Percentiles rank a stretch among this genome's conserved stretches.
These are phyloP conservation scores for Phortica variegata DNA, from an alignment of 1,140 invertebrate species.

Conservation along the genomic window DNA sequence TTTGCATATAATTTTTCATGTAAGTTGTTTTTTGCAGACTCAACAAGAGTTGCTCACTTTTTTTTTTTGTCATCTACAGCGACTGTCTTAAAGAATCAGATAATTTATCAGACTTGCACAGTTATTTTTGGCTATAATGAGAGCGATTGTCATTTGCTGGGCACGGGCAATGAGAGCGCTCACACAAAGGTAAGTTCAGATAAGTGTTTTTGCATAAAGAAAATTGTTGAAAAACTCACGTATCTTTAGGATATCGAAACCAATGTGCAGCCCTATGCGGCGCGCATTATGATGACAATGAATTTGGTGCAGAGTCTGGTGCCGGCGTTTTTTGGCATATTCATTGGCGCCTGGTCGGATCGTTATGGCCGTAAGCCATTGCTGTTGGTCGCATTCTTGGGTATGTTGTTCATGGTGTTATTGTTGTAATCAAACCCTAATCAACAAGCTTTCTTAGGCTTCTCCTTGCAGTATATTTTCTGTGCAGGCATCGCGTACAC, in stretches of 20 bases:
- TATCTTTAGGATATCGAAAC: slow-evolving; percentile 58
- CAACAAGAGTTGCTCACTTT: too few species aligned
- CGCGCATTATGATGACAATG: slow-evolving; percentile 61
- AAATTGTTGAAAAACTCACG: background rate
- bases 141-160: slow-evolving; percentile 58
- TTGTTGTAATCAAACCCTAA: background rate
- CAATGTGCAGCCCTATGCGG: slow-evolving; percentile 63
- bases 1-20: slow-evolving; percentile 53
- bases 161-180: slow-evolving; percentile 57
- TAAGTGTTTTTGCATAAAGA: too few species aligned
- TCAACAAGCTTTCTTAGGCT: slow-evolving; percentile 32
- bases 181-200: slow-evolving; percentile 52
- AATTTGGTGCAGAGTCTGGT: slow-evolving; percentile 61
- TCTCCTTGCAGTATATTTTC: slow-evolving; percentile 35
- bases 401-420: slow-evolving; percentile 12
- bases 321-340: slow-evolving; percentile 65
- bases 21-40: slow-evolving; percentile 11
- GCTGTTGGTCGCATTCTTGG: slow-evolving; percentile 59
- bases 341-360: slow-evolving; percentile 73
- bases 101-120: slow-evolving; percentile 61
- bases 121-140: slow-evolving; percentile 55
- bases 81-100: slow-evolving; percentile 60
- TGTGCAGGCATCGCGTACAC: slow-evolving; percentile 51
- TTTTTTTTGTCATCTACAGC: slow-evolving; percentile 48
- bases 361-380: slow-evolving; percentile 69